Percentiles rank a stretch among this genome's conserved stretches.
Evolutionary conservation across 2,797 vertebrate species (phyloP).

Genomic region (Lacerta viridis): DNA sequence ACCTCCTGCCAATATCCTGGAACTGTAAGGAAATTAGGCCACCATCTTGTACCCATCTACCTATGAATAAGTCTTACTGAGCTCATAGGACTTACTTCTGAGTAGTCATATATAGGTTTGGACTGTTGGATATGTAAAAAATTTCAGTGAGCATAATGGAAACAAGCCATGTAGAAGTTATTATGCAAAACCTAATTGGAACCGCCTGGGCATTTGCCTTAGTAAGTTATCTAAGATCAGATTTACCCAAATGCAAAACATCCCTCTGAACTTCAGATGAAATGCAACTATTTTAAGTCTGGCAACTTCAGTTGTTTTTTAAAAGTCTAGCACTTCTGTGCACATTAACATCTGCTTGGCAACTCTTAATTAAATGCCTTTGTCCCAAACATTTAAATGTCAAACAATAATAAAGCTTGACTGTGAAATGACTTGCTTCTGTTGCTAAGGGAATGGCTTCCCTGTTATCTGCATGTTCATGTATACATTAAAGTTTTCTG

Average conservation of each 20-base stretch:
- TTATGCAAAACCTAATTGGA: not conserved
- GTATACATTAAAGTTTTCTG: constrained; percentile 46
- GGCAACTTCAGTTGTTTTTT: constrained; percentile 13
- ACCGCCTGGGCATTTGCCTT: not conserved
- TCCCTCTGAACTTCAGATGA: not conserved
- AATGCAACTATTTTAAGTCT: not conserved
- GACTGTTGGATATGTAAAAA: not conserved
- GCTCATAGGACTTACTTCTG: not conserved
- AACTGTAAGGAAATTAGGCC: too few relatives aligned
- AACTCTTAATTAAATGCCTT: constrained; percentile 41
- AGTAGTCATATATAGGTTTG: too few relatives aligned
- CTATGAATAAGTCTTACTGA: too few relatives aligned
- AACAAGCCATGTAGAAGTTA: not conserved
- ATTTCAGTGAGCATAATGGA: not conserved
- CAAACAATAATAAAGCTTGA: constrained; percentile 41
- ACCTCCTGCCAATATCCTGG: too few relatives aligned
- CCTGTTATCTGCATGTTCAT: not conserved
- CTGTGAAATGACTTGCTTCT: constrained; percentile 31
- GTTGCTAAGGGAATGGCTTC: constrained; percentile 36
- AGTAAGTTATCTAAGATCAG: not conserved
- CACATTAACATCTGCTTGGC: constrained; percentile 16
- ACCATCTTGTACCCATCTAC: too few relatives aligned
- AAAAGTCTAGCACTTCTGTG: constrained; percentile 13
- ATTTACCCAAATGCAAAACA: fast-evolving
- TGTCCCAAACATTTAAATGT: constrained; percentile 44